A percentile compares a stretch with the other conserved stretches of the same genome.
phyloP scores from a whole-genome alignment of 2,888 invertebrate genomes.

The Plebejus melissa region DNA sequence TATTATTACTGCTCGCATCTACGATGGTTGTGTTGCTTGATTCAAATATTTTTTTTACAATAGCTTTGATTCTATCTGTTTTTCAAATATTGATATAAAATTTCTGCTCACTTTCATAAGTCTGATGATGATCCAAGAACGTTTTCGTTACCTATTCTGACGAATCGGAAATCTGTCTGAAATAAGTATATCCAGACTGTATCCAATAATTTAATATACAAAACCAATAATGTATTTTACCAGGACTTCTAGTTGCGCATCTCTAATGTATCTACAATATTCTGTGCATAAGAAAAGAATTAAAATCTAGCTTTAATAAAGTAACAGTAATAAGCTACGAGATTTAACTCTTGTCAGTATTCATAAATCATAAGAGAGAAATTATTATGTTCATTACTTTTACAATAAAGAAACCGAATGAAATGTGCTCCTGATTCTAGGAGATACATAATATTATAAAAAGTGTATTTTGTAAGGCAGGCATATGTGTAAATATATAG shows the following conservation, averaged over 20 bases:
- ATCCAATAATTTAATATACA: not conserved
- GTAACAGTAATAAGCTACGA: not conserved
- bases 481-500: too few relatives aligned
- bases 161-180: not conserved
- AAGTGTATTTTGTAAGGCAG: too few relatives aligned
- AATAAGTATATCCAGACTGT: not conserved
- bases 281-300: not conserved
- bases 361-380: not conserved
- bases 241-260: not conserved
- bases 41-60: constrained; percentile 17
- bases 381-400: not conserved
- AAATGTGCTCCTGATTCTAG: too few relatives aligned
- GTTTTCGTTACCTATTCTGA: too few relatives aligned
- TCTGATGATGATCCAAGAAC: not conserved
- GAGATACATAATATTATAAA: too few relatives aligned
- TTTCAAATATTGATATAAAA: not conserved
- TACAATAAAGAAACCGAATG: not conserved
- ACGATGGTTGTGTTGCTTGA: constrained; percentile 1
- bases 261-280: not conserved
- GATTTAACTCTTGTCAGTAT: not conserved
- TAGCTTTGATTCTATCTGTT: not conserved
- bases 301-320: not conserved
- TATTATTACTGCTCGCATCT: constrained; percentile 15
- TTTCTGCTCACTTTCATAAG: not conserved
- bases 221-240: not conserved